phyloP scores from a whole-genome alignment of 2,888 invertebrate species.

The Pseudolycoriella hygida region DNA sequence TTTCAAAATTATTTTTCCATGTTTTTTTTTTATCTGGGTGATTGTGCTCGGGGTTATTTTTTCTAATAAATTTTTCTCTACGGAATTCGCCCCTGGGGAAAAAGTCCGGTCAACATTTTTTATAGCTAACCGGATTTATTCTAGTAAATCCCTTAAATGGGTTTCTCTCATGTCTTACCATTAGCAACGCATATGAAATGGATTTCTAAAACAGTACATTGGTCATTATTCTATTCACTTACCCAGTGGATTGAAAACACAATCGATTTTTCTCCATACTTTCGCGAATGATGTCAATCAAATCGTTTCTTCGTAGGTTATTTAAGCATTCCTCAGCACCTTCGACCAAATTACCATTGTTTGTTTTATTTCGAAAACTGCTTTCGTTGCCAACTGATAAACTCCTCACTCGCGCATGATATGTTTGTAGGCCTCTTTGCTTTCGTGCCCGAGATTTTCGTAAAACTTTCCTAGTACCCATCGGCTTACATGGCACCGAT shows the following conservation, averaged over 20 bases:
- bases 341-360: slow-evolving; percentile 15
- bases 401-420: slow-evolving; percentile 26
- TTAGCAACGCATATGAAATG: neutral
- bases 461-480: slow-evolving; percentile 20
- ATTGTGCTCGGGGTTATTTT: too few species aligned
- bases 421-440: slow-evolving; percentile 13
- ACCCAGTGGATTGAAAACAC: slow-evolving; percentile 71
- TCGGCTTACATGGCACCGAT: neutral
- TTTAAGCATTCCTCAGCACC: slow-evolving; percentile 39
- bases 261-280: slow-evolving; percentile 83
- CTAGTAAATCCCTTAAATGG: too few species aligned
- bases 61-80: too few species aligned
- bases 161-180: too few species aligned
- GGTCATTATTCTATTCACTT: slow-evolving; percentile 12
- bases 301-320: slow-evolving; percentile 60
- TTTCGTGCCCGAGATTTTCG: slow-evolving; percentile 23
- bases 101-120: too few species aligned
- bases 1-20: too few species aligned
- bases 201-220: neutral
- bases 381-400: slow-evolving; percentile 28
- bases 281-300: slow-evolving; percentile 72
- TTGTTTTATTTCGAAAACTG: slow-evolving; percentile 21
- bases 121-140: too few species aligned
- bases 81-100: too few species aligned
- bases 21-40: too few species aligned